Conservation (phyloP, 2,113 vertebrate species). For the Elephas maximus region DNA sequence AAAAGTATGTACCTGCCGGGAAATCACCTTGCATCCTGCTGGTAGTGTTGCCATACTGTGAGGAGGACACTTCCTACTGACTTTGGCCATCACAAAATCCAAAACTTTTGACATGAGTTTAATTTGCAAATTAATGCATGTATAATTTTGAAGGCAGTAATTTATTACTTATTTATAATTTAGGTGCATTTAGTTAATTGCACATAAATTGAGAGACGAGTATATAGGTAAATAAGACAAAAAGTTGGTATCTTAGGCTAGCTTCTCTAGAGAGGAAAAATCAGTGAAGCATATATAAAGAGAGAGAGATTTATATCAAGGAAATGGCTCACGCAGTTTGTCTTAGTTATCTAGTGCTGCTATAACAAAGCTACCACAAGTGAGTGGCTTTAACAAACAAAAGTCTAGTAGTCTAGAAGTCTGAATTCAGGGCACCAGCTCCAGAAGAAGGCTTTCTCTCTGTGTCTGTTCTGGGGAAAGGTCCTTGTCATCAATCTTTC, state of each 20-base stretch:
- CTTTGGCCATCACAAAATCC: neutral
- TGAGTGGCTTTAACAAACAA: too few relatives aligned
- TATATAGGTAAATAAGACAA: neutral
- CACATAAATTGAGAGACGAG: neutral
- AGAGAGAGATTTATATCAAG: too few relatives aligned
- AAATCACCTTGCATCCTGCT: neutral
- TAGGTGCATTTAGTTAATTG: neutral
- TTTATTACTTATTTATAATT: neutral
- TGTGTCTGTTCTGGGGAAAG: too few relatives aligned
- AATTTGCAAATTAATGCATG: neutral
- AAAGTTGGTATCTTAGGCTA: neutral
- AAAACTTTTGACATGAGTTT: neutral
- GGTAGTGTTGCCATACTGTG: neutral
- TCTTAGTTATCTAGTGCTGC: too few relatives aligned
- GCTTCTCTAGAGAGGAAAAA: too few relatives aligned
- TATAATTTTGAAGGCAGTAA: neutral
- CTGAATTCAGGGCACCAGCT: too few relatives aligned
- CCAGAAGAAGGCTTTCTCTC: too few relatives aligned
- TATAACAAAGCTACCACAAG: too few relatives aligned
- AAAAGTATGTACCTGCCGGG: neutral
- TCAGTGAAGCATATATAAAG: too few relatives aligned
- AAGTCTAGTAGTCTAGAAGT: too few relatives aligned
- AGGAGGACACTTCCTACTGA: neutral
- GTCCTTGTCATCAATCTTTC: too few relatives aligned
- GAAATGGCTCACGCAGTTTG: too few relatives aligned